Conservation (phyloP, 2,797 vertebrate species). For the Chromis chromis region DNA sequence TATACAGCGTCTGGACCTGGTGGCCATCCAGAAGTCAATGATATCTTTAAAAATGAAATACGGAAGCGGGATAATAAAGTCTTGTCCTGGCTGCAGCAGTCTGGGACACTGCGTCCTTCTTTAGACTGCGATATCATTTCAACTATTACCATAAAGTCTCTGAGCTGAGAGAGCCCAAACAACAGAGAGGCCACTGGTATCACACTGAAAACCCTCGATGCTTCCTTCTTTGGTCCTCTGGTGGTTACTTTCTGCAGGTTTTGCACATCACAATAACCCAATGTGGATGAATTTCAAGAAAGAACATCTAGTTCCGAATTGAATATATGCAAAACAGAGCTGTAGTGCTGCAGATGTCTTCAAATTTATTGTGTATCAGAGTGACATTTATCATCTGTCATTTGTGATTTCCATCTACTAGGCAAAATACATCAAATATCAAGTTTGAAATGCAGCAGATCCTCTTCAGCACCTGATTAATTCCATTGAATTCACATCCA, state of each 20-base stretch:
- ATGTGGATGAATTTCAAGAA: not conserved
- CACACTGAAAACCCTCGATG: conserved; percentile 4
- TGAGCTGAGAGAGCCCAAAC: conserved; percentile 1
- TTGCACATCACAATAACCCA: not conserved
- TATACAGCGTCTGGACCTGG: not conserved
- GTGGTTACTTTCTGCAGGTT: not conserved
- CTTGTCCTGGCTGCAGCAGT: not conserved
- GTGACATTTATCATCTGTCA: not conserved
- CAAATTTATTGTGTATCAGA: not conserved
- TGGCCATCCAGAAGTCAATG: conserved; percentile 3
- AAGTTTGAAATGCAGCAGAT: not conserved
- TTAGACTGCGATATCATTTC: conserved; percentile 23
- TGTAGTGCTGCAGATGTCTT: not conserved
- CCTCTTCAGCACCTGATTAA: not conserved
- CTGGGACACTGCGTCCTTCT: conserved; percentile 1
- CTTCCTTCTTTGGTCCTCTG: conserved; percentile 7
- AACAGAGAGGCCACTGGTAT: not conserved
- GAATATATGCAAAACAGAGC: not conserved
- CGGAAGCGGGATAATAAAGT: not conserved
- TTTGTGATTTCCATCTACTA: not conserved
- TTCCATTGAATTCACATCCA: not conserved
- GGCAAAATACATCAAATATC: not conserved
- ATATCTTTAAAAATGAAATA: conserved; percentile 2
- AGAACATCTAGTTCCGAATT: not conserved
- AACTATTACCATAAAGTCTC: conserved; percentile 6